These are phyloP conservation scores for Catharus bicknelli DNA, from an alignment of 2,113 vertebrate species.

Conservation along the genomic window DNA sequence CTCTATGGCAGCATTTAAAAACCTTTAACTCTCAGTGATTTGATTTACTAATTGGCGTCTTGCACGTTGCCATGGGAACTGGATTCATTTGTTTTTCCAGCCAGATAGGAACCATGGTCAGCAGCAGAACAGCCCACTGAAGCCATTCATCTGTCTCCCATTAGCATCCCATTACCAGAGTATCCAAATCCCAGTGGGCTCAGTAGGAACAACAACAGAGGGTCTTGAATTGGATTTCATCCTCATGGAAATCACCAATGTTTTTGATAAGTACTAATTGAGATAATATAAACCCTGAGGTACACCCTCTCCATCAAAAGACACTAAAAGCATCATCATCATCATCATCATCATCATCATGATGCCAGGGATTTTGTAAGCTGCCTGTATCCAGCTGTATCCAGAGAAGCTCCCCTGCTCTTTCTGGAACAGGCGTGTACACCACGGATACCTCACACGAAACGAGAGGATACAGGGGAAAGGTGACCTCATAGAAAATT, in stretches of 20 bases:
- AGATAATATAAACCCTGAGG: not conserved
- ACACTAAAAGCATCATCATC: not conserved
- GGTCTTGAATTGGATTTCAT: not conserved
- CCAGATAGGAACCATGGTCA: not conserved
- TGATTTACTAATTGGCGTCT: conserved; percentile 37
- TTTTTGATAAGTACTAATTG: not conserved
- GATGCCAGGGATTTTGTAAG: not conserved
- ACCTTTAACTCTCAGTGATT: not conserved
- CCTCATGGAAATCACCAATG: not conserved
- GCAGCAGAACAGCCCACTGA: not conserved
- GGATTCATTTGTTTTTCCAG: not conserved
- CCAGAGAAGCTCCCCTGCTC: not conserved
- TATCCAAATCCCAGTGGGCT: not conserved
- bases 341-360: not conserved
- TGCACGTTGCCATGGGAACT: conserved; percentile 6
- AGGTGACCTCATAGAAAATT: conserved; percentile 65
- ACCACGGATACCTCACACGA: not conserved
- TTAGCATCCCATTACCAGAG: not conserved
- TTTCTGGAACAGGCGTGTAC: not conserved
- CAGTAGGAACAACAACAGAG: not conserved
- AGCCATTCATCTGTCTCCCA: not conserved
- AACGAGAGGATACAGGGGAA: not conserved
- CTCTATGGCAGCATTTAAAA: not conserved
- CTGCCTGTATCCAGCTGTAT: not conserved
- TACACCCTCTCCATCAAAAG: not conserved